These are phyloP conservation scores for Babylonia areolata DNA, from an alignment of 1,140 invertebrate genomes.

Conservation along the genomic window DNA sequence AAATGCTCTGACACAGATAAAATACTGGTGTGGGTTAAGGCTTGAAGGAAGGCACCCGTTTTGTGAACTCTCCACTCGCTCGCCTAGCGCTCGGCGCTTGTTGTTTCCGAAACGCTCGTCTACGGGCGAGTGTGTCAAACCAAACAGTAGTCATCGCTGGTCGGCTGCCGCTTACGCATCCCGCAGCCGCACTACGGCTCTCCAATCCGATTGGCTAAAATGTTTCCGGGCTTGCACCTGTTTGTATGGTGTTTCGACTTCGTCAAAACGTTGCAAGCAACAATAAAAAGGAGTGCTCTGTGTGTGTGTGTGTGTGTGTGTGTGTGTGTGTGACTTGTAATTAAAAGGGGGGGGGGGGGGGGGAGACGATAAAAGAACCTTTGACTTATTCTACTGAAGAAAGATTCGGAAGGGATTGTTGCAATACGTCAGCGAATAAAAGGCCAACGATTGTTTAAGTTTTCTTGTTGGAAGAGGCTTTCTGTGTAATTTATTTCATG, in stretches of 20 bases:
- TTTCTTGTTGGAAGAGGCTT: no score
- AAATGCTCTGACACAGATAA: no score
- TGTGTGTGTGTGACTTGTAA: conserved; percentile 11
- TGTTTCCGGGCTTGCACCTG: conserved; percentile 9
- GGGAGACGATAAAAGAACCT: no score
- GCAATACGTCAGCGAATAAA: no score
- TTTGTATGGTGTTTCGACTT: not conserved
- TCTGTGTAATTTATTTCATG: no score
- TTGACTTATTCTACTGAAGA: no score
- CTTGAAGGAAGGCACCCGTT: not conserved
- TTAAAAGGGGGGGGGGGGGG: no score
- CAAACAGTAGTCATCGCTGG: not conserved
- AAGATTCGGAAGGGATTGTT: no score
- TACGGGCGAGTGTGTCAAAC: not conserved
- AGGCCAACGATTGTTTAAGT: no score
- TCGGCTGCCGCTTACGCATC: not conserved
- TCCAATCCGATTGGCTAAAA: not conserved
- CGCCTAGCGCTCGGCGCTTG: not conserved
- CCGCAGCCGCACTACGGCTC: not conserved
- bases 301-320: conserved; percentile 11
- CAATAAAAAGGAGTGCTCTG: not conserved
- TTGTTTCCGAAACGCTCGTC: not conserved
- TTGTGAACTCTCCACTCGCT: not conserved
- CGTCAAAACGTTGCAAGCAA: not conserved
- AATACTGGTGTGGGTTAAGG: no score